Conservation (phyloP, 2,797 vertebrate species). For the Silurus lanzhouensis region DNA sequence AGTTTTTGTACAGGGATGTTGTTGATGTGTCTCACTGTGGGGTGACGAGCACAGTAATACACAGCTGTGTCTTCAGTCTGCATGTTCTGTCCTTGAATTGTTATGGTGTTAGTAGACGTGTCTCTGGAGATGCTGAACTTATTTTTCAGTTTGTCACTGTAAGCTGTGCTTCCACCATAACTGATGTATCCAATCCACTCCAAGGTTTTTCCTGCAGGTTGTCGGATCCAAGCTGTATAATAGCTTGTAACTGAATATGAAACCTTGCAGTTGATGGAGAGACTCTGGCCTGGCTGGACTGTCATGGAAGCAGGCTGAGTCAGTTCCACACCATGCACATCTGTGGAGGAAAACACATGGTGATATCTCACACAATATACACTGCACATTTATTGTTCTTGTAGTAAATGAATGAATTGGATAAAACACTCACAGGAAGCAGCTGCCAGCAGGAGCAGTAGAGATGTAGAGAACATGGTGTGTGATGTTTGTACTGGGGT, state of each 20-base stretch:
- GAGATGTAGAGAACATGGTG: no score
- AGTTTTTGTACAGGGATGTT: no score
- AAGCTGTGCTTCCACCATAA: neutral
- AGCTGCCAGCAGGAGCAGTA: no score
- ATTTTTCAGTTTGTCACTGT: slow-evolving; percentile 45
- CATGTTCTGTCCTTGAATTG: slow-evolving; percentile 37
- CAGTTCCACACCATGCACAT: neutral
- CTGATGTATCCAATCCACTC: slow-evolving; percentile 35
- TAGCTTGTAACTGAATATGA: slow-evolving; percentile 45
- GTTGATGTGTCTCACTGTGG: no score
- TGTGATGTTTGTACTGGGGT: no score
- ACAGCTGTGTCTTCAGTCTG: slow-evolving; percentile 53
- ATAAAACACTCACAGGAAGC: no score
- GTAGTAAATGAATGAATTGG: no score
- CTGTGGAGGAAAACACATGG: no score
- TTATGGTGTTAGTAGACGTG: slow-evolving; percentile 46
- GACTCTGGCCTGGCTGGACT: slow-evolving; percentile 12
- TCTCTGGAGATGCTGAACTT: slow-evolving; percentile 53
- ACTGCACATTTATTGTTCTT: no score
- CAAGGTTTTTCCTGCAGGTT: neutral
- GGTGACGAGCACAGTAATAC: slow-evolving; percentile 40
- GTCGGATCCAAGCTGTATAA: slow-evolving; percentile 40
- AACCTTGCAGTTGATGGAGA: slow-evolving; percentile 42
- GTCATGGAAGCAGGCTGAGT: neutral
- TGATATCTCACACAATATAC: no score